Conservation (phyloP, 2,797 vertebrate species). For the Halcyon smyrnensis region DNA sequence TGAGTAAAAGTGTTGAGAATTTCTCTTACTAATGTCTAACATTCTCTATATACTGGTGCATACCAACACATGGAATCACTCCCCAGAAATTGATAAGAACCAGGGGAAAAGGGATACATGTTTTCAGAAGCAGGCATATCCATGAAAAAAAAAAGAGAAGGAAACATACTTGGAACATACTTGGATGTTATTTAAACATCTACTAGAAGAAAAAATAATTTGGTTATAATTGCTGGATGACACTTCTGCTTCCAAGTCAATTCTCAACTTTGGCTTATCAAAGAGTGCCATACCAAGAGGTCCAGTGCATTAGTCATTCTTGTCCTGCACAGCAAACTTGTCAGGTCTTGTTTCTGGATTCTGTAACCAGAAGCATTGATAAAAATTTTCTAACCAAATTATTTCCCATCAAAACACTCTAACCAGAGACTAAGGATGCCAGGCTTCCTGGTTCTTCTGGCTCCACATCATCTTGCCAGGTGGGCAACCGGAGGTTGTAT, state of each 20-base stretch:
- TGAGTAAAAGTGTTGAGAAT: neutral
- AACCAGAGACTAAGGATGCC: neutral
- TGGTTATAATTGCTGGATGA: neutral
- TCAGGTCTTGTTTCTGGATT: neutral
- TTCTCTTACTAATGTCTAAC: constrained; percentile 19
- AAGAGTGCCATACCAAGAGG: neutral
- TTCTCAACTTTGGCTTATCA: neutral
- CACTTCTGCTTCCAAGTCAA: neutral
- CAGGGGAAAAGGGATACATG: neutral
- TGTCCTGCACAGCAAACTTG: neutral
- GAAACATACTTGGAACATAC: neutral
- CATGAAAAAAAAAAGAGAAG: neutral
- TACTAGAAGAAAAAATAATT: neutral
- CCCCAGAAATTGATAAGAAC: constrained; percentile 18
- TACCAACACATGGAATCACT: neutral
- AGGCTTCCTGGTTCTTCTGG: neutral
- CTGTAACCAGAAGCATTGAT: neutral
- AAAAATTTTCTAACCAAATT: neutral
- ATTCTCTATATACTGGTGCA: neutral
- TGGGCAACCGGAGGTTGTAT: neutral
- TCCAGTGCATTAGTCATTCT: neutral
- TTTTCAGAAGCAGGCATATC: neutral
- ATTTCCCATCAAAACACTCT: neutral
- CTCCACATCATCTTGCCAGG: neutral
- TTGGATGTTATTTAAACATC: neutral